Conservation (phyloP, 2,797 vertebrate species). For the Acipenser ruthenus region DNA sequence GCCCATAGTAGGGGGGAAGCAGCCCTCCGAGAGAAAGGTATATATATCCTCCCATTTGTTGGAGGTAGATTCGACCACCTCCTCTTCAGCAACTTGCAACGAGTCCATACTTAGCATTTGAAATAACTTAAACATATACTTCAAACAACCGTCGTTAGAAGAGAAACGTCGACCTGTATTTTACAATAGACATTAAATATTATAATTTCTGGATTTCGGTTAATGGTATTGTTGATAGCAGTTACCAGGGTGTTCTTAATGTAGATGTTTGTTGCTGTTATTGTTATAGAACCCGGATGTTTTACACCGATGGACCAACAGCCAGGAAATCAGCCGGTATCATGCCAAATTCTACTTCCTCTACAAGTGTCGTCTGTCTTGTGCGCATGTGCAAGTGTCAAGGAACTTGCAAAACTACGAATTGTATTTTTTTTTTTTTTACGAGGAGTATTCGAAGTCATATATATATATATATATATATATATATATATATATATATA, state of each 20-base stretch:
- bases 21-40: conserved; percentile 72
- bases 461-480: no score
- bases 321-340: conserved; percentile 5
- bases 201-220: not conserved
- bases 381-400: no score
- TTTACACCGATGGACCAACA: conserved; percentile 21
- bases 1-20: conserved; percentile 71
- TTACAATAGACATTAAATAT: not conserved
- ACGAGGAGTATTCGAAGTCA: no score
- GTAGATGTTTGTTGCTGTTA: not conserved
- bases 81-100: conserved; percentile 74
- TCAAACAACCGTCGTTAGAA: not conserved
- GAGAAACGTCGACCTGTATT: not conserved
- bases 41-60: conserved; percentile 75
- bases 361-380: no score
- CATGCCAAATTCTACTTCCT: no score
- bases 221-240: not conserved
- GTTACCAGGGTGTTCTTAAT: not conserved
- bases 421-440: no score
- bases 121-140: not conserved
- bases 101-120: conserved; percentile 63
- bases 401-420: no score
- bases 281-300: conserved; percentile 7
- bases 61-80: conserved; percentile 68
- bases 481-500: no score